These are phyloP conservation scores for Girardia tigrina DNA, from an alignment of 2,888 invertebrate species.

Conservation along the genomic window DNA sequence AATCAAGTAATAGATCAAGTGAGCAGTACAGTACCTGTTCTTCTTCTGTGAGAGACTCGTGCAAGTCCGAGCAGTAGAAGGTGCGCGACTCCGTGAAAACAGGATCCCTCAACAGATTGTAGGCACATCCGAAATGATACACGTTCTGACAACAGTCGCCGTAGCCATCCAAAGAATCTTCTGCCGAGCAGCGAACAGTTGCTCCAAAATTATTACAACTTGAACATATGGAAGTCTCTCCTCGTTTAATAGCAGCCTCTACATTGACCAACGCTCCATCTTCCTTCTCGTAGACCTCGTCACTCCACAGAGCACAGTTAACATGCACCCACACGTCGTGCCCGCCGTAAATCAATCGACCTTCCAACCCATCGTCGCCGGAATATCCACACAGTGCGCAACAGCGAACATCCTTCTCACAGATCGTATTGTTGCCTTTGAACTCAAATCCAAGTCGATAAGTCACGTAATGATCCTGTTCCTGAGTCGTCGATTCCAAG, in stretches of 20 bases:
- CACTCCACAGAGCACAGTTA: constrained; percentile 35
- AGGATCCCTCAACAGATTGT: neutral
- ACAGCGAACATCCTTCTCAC: neutral
- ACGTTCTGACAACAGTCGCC: neutral
- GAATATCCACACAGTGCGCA: constrained; percentile 9
- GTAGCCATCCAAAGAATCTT: neutral
- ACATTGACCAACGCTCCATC: constrained; percentile 14
- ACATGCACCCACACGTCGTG: constrained; percentile 34
- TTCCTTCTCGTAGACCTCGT: constrained; percentile 35
- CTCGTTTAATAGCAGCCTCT: neutral
- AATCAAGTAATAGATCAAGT: too few relatives aligned
- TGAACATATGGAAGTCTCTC: neutral
- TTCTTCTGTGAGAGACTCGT: neutral
- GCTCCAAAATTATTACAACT: constrained; percentile 28
- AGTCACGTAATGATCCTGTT: neutral
- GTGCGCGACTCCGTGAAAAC: neutral
- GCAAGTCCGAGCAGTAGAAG: constrained; percentile 11
- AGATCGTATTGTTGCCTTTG: neutral
- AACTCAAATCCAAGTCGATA: neutral
- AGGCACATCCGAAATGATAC: constrained; percentile 25
- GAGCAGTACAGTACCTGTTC: too few relatives aligned
- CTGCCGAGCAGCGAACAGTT: constrained; percentile 25
- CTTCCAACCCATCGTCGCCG: constrained; percentile 31
- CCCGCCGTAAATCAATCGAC: constrained; percentile 31
- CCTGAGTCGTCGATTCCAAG: neutral